These are phyloP conservation scores for Manduca sexta DNA, from an alignment of 1,140 invertebrate genomes.

Conservation along the genomic window DNA sequence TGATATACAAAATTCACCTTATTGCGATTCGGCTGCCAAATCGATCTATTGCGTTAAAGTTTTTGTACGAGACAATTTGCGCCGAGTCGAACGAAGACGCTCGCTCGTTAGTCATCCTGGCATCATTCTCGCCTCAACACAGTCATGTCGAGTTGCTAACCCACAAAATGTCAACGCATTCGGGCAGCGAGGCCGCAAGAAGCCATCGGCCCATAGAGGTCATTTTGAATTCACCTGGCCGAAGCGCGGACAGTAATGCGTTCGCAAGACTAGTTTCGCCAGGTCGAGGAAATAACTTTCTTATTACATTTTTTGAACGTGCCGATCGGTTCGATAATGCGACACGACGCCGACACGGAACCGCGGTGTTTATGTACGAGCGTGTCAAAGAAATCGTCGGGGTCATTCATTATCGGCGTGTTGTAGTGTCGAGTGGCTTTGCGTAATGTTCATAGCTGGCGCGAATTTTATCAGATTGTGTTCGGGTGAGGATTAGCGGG, in stretches of 20 bases:
- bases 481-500: conserved; percentile 67
- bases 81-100: conserved; percentile 48
- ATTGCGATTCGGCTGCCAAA: conserved; percentile 53
- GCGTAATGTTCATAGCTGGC: conserved; percentile 70
- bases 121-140: conserved; percentile 50
- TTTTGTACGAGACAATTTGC: conserved; percentile 49
- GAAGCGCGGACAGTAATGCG: conserved; percentile 67
- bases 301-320: conserved; percentile 58
- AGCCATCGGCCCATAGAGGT: conserved; percentile 69
- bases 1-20: conserved; percentile 68
- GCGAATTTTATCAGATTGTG: conserved; percentile 72
- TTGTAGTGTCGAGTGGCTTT: conserved; percentile 65
- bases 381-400: conserved; percentile 37
- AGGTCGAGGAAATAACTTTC: conserved; percentile 71
- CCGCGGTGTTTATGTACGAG: conserved; percentile 45
- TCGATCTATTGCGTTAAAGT: conserved; percentile 60
- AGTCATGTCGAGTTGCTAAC: conserved; percentile 66
- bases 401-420: conserved; percentile 66
- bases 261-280: conserved; percentile 70
- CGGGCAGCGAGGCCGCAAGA: conserved; percentile 62
- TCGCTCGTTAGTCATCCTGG: conserved; percentile 67
- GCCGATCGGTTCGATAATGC: conserved; percentile 41
- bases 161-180: conserved; percentile 66
- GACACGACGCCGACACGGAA: conserved; percentile 30
- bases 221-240: conserved; percentile 70